Evolutionary conservation across 2,113 vertebrate species (phyloP), one percentile per base, ranked within the genome.

Genomic region (Neogobius melanostomus): DNA sequence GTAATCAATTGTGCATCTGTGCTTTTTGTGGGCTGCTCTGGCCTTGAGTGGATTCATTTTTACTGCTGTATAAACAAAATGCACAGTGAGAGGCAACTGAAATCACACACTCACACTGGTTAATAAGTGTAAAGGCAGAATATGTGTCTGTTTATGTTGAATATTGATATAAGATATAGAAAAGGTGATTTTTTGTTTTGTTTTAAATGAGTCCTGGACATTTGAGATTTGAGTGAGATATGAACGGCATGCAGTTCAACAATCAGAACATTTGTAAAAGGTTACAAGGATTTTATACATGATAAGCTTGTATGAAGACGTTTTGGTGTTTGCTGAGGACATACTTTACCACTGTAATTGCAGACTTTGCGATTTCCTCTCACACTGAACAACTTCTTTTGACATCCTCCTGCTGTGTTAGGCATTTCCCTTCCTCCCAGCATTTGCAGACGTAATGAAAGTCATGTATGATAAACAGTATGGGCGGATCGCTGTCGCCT

Each of bases 61-160:
- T 73, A 79, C 12, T 10, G 82, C 76, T 82, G 86, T 84, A 57
- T 72, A 79, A 87, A 86, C 76, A 80, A 78, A 16, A 59, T 59
- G 75, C 74, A 76, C 84, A 79, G 84, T 85, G 84, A 77, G 71
- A 72, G 68, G 74, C 80, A 77, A 42, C 79, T 86, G 74, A 79
- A 83, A 71, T 77, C 80, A 69, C 76, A 74, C 81, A 69, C 82
- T 81, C n/a, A n/a, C n/a, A n/a, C 66, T 75, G 5, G 51, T 86
- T 85, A 83, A 85, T 79, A 78, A 74, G 68, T 71, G 68, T 68
- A 78, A 49, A 72, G 64, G 52, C n/a, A 2, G 60, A 45, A 5
- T 67, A 61, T 57, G 50, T 64, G 17, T 68, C 12, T 64, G 17
- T 68, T 12, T 60, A 56, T 47, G 51, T 65, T 57, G 14, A 12